Evolutionary conservation across 2,113 vertebrate species (phyloP).

Genomic region (Ophiodon elongatus): DNA sequence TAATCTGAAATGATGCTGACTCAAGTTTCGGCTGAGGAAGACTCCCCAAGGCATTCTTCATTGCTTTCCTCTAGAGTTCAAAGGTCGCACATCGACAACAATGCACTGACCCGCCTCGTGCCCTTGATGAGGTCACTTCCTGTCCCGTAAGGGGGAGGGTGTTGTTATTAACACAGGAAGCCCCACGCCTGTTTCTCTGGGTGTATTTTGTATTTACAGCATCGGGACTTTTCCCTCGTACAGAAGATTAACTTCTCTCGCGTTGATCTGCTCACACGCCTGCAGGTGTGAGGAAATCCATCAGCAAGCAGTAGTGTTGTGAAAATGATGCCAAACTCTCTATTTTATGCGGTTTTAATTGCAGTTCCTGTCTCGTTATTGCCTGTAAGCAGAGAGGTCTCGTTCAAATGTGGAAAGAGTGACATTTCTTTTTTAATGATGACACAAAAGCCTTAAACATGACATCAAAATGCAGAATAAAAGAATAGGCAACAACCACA

Average conservation of each 20-base stretch:
- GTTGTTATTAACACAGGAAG: conserved; percentile 56
- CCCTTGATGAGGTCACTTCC: conserved; percentile 25
- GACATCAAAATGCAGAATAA: background rate
- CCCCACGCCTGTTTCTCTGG: conserved; percentile 15
- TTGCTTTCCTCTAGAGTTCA: background rate
- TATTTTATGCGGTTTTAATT: background rate
- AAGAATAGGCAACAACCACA: background rate
- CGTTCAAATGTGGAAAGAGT: background rate
- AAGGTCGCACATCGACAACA: conserved; percentile 15
- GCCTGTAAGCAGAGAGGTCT: background rate
- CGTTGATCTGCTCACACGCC: background rate
- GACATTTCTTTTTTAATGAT: no score
- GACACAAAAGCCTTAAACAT: background rate
- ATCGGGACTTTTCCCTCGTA: background rate
- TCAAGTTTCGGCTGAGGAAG: background rate
- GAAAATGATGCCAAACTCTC: background rate
- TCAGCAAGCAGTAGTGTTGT: background rate
- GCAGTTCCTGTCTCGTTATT: background rate
- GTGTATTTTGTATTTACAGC: background rate
- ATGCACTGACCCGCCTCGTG: background rate
- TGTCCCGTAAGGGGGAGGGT: conserved; percentile 5
- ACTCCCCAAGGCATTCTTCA: background rate
- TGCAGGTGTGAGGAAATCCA: background rate
- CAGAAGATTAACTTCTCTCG: background rate
- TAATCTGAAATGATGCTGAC: background rate